phyloP scores from a whole-genome alignment of 1,140 invertebrate species.

The Drosophila ercepeae region DNA sequence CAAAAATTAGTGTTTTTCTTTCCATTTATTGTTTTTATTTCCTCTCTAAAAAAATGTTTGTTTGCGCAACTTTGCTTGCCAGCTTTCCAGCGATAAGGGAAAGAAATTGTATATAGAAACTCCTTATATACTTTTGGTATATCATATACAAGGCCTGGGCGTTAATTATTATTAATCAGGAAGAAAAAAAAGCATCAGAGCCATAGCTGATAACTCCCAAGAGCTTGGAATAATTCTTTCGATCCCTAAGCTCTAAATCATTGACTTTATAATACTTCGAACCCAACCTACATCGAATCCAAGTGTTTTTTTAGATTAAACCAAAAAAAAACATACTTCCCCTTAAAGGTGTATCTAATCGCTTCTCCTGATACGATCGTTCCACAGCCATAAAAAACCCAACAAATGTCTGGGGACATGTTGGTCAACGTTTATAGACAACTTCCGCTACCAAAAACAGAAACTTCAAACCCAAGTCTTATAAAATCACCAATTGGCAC shows the following conservation, averaged over 20 bases:
- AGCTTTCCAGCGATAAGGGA: conserved; percentile 22
- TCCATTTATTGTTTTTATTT: too few relatives aligned
- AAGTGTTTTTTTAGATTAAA: too few relatives aligned
- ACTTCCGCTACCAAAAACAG: conserved; percentile 15
- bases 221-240: too few relatives aligned
- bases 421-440: conserved; percentile 29
- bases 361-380: too few relatives aligned
- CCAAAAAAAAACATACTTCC: too few relatives aligned
- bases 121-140: too few relatives aligned
- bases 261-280: too few relatives aligned
- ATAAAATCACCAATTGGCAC: conserved; percentile 52
- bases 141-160: conserved; percentile 15
- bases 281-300: too few relatives aligned
- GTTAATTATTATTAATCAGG: conserved; percentile 50
- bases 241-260: too few relatives aligned
- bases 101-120: conserved; percentile 7
- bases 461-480: not conserved
- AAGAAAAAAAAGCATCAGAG: conserved; percentile 23
- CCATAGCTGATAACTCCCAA: not conserved
- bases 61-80: conserved; percentile 21
- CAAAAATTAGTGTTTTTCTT: too few relatives aligned
- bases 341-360: conserved; percentile 20
- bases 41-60: conserved; percentile 19
- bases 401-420: too few relatives aligned
- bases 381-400: too few relatives aligned